Conservation (phyloP, 2,113 vertebrate species). For the Aleadryas rufinucha region DNA sequence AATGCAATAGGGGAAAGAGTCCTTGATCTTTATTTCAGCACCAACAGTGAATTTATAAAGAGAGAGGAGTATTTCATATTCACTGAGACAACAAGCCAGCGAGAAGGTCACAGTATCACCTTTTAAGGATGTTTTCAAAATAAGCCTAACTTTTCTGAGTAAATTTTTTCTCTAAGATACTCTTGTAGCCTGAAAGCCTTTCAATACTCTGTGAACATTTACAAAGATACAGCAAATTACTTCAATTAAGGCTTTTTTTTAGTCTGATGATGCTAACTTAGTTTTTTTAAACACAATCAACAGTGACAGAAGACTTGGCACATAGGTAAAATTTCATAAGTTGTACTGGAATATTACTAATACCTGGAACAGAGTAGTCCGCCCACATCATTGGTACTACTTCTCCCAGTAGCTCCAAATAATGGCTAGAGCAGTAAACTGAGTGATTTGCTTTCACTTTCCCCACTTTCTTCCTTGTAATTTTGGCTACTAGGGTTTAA, state of each 20-base stretch:
- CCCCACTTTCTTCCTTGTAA: background rate
- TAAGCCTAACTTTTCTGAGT: background rate
- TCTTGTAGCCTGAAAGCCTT: background rate
- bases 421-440: background rate
- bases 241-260: background rate
- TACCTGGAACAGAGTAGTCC: background rate
- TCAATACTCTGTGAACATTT: background rate
- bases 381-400: background rate
- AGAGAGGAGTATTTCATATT: background rate
- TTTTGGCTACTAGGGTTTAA: background rate
- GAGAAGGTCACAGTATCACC: background rate
- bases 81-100: background rate
- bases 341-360: background rate
- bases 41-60: background rate
- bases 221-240: background rate
- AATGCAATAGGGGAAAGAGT: background rate
- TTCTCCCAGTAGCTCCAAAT: background rate
- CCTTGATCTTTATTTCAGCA: background rate
- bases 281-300: background rate
- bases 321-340: background rate
- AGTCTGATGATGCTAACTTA: background rate
- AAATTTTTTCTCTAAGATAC: background rate
- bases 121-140: background rate
- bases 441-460: background rate
- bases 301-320: background rate